A percentile compares a stretch with the other conserved stretches of the same genome.
Conservation (phyloP, 1,140 invertebrate species). For the Wasmannia auropunctata region DNA sequence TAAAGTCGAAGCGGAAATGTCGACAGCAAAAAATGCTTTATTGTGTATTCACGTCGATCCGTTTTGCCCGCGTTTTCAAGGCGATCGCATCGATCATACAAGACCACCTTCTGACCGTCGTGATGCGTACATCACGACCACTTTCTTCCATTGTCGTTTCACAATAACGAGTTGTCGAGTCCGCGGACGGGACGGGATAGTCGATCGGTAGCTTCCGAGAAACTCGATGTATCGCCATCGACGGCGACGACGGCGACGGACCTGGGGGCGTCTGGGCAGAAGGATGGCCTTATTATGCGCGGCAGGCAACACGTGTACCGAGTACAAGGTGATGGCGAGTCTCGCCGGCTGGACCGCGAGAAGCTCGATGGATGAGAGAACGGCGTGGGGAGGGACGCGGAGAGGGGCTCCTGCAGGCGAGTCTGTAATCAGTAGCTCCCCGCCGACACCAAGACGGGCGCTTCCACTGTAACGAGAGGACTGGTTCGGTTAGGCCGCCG, state of each 20-base stretch:
- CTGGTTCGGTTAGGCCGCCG: constrained; percentile 55
- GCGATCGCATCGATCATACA: neutral
- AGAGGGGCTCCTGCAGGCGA: constrained; percentile 55
- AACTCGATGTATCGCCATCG: constrained; percentile 58
- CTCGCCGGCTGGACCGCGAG: constrained; percentile 55
- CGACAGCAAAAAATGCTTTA: neutral
- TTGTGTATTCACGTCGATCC: neutral
- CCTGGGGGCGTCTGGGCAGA: neutral
- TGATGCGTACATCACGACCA: constrained; percentile 19
- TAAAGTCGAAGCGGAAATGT: constrained; percentile 20
- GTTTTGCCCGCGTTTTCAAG: neutral
- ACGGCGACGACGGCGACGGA: constrained; percentile 11
- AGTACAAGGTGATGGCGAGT: constrained; percentile 63
- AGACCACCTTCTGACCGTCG: neutral
- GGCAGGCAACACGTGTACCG: constrained; percentile 71
- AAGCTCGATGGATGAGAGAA: constrained; percentile 6
- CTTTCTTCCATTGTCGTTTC: neutral
- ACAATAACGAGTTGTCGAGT: constrained; percentile 29
- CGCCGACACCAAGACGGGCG: constrained; percentile 66
- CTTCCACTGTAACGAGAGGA: constrained; percentile 69
- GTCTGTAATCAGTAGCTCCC: constrained; percentile 76
- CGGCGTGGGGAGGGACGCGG: neutral
- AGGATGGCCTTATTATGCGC: constrained; percentile 68
- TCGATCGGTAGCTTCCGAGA: constrained; percentile 55
- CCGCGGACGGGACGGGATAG: neutral